phyloP scores from a whole-genome alignment of 1,140 invertebrate species.

The Solenopsis invicta region DNA sequence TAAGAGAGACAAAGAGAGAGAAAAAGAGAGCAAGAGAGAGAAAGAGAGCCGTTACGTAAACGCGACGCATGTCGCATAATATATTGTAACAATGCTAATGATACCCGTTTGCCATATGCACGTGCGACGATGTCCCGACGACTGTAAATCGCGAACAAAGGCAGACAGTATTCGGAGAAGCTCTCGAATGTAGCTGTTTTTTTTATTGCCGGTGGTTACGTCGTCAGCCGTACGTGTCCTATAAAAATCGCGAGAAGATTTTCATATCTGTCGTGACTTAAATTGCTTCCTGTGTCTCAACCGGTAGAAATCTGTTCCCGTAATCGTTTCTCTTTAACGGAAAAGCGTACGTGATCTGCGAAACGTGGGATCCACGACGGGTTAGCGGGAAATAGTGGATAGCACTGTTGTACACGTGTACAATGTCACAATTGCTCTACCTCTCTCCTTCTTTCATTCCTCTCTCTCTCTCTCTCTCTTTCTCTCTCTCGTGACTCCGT shows the following conservation, averaged over 20 bases:
- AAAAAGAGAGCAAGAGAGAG: not conserved
- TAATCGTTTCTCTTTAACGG: constrained; percentile 40
- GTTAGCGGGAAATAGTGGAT: constrained; percentile 44
- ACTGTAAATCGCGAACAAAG: constrained; percentile 17
- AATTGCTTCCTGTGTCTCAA: not conserved
- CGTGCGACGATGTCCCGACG: not conserved
- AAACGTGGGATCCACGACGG: constrained; percentile 32
- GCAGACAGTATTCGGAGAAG: not conserved
- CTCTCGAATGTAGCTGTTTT: not conserved
- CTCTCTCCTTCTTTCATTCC: not conserved
- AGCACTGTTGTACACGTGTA: not conserved
- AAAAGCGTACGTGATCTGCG: constrained; percentile 62
- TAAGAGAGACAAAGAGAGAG: constrained; percentile 4
- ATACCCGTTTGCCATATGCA: constrained; percentile 27
- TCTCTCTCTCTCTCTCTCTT: not conserved
- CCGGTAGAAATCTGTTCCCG: constrained; percentile 10
- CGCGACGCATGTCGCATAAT: constrained; percentile 35
- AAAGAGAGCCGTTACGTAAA: constrained; percentile 29
- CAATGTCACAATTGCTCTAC: not conserved
- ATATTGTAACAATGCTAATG: constrained; percentile 39
- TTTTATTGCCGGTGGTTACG: not conserved
- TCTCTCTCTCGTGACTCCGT: not conserved
- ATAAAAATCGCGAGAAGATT: constrained; percentile 5
- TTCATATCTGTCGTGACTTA: not conserved
- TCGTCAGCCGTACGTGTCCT: not conserved